Percentiles rank a stretch among this genome's conserved stretches.
phyloP scores from a whole-genome alignment of 2,888 invertebrate genomes.

The Phrixothrix hirtus region DNA sequence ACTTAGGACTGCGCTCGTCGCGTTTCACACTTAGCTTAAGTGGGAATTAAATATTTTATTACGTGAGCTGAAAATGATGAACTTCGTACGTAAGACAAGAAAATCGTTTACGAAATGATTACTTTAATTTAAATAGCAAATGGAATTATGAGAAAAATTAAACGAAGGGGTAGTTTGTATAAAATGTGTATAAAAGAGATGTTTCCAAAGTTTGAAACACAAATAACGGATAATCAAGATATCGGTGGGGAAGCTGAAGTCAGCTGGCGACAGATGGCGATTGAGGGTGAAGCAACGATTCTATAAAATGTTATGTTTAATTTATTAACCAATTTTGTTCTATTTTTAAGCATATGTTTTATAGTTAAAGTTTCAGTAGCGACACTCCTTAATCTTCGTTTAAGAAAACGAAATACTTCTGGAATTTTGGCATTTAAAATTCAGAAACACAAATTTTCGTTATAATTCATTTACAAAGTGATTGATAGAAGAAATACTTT shows the following conservation, averaged over 20 bases:
- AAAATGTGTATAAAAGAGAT: not conserved
- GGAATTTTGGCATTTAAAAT: not conserved
- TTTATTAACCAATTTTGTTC: not conserved
- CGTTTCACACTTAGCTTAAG: too few relatives aligned
- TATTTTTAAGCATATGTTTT: not conserved
- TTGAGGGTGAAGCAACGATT: not conserved
- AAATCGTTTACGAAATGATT: too few relatives aligned
- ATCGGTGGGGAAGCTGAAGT: not conserved
- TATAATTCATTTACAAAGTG: not conserved
- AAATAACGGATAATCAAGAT: not conserved
- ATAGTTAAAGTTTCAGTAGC: not conserved
- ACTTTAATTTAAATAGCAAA: too few relatives aligned
- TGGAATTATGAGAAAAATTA: too few relatives aligned
- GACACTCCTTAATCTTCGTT: not conserved
- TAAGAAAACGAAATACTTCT: not conserved
- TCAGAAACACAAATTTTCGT: not conserved
- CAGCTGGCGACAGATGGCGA: not conserved
- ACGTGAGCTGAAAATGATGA: too few relatives aligned
- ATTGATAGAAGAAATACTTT: constrained; percentile 4
- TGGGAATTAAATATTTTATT: too few relatives aligned
- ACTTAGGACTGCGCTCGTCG: too few relatives aligned
- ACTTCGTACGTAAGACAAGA: too few relatives aligned
- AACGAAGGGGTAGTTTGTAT: not conserved
- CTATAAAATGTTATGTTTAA: too few relatives aligned
- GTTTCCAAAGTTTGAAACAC: not conserved